phyloP scores from a whole-genome alignment of 2,113 vertebrate genomes.

The Mesocricetus auratus region DNA sequence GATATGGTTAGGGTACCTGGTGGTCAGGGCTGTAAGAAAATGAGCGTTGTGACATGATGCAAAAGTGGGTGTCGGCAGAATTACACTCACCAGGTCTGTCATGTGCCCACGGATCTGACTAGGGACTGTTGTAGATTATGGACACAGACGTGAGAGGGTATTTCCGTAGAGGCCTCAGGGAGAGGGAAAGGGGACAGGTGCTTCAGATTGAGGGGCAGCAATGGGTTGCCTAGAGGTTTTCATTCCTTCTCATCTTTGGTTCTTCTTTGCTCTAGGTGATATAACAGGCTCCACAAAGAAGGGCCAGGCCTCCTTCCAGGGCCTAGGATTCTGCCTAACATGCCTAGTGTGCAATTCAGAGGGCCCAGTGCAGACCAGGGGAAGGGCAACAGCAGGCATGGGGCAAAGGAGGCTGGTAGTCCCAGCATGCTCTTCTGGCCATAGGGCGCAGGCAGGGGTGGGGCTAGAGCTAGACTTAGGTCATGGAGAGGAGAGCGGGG shows the following conservation, averaged over 20 bases:
- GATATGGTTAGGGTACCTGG: accelerated
- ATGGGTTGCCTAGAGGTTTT: not conserved
- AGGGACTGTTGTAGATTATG: no score
- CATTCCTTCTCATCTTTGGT: no score
- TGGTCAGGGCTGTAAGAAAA: not conserved
- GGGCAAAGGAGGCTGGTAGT: not conserved
- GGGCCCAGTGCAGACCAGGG: not conserved
- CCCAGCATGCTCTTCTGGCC: not conserved
- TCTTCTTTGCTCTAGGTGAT: not conserved
- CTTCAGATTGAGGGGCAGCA: no score
- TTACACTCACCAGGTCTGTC: accelerated
- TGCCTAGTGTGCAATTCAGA: not conserved
- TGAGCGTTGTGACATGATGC: accelerated
- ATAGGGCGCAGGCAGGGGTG: not conserved
- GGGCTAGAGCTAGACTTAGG: not conserved
- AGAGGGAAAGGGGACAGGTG: not conserved
- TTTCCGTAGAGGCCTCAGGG: not conserved
- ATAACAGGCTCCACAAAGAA: no score
- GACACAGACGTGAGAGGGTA: not conserved
- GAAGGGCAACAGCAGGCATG: accelerated
- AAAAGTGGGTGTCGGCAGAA: not conserved
- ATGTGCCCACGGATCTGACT: accelerated
- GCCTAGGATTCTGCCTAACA: accelerated
- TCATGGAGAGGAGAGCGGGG: not conserved
- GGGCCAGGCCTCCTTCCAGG: not conserved